These are phyloP conservation scores for Morpho deidamia DNA, from an alignment of 2,888 invertebrate genomes.

Conservation along the genomic window DNA sequence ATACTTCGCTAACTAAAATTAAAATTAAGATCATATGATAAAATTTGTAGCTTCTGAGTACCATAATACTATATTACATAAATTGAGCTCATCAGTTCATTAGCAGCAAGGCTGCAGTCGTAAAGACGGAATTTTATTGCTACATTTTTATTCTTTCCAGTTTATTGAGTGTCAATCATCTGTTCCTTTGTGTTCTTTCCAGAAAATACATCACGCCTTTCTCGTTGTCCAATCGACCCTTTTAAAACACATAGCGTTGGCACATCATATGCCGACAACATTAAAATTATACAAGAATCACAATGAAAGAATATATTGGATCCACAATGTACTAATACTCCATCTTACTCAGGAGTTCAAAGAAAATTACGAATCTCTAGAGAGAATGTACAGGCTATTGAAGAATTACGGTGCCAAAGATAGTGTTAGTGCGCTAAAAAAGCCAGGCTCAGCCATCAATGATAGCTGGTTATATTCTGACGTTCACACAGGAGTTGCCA, in stretches of 20 bases:
- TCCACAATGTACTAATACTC: constrained; percentile 49
- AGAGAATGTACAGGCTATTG: constrained; percentile 61
- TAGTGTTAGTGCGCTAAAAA: constrained; percentile 33
- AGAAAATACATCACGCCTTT: constrained; percentile 72
- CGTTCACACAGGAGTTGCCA: constrained; percentile 58
- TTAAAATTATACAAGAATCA: constrained; percentile 54
- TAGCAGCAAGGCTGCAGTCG: neutral
- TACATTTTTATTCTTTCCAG: neutral
- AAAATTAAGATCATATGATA: no score
- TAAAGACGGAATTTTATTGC: neutral
- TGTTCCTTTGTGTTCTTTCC: constrained; percentile 29
- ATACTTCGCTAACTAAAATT: no score
- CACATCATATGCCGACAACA: constrained; percentile 43
- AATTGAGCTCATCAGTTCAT: neutral
- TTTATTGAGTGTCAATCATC: neutral
- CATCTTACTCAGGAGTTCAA: constrained; percentile 45
- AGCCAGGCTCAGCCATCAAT: constrained; percentile 44
- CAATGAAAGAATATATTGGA: constrained; percentile 66
- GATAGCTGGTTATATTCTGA: constrained; percentile 66
- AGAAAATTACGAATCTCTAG: constrained; percentile 48
- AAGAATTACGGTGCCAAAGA: constrained; percentile 56
- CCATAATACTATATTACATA: no score
- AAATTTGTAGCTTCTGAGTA: no score
- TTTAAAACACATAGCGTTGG: constrained; percentile 61
- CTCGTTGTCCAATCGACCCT: constrained; percentile 66